Evolutionary conservation across 2,888 invertebrate species (phyloP).

Genomic region (Biston stratarius): DNA sequence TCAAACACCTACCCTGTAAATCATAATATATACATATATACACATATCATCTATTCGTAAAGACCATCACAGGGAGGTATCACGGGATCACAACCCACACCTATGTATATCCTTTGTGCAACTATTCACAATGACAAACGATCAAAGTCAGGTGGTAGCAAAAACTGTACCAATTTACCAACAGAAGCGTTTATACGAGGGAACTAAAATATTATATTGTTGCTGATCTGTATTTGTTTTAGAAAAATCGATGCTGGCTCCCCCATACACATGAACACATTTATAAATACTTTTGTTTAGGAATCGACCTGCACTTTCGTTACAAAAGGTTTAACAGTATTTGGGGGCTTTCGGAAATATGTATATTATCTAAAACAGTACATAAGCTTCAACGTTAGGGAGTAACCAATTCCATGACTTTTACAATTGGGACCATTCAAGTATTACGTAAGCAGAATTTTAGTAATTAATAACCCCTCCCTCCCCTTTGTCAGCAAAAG

Average conservation of each 20-base stretch:
- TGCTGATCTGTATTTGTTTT: background rate
- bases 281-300: conserved; percentile 4
- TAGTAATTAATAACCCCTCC: too few species aligned
- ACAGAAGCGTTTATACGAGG: background rate
- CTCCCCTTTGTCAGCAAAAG: too few species aligned
- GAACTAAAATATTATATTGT: background rate
- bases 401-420: too few species aligned
- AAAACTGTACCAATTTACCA: background rate
- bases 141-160: conserved; percentile 21
- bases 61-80: too few species aligned
- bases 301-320: conserved; percentile 17
- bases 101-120: conserved; percentile 15
- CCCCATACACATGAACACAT: too few species aligned
- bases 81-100: background rate
- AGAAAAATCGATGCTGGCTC: background rate
- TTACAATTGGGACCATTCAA: too few species aligned
- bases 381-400: background rate
- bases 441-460: too few species aligned
- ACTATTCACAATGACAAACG: conserved; percentile 21
- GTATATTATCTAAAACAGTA: background rate
- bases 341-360: background rate
- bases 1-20: too few species aligned
- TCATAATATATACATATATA: too few species aligned
- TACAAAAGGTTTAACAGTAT: conserved; percentile 30
- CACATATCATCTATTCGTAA: too few species aligned